phyloP scores from a whole-genome alignment of 2,113 vertebrate genomes.

The Gila orcuttii region DNA sequence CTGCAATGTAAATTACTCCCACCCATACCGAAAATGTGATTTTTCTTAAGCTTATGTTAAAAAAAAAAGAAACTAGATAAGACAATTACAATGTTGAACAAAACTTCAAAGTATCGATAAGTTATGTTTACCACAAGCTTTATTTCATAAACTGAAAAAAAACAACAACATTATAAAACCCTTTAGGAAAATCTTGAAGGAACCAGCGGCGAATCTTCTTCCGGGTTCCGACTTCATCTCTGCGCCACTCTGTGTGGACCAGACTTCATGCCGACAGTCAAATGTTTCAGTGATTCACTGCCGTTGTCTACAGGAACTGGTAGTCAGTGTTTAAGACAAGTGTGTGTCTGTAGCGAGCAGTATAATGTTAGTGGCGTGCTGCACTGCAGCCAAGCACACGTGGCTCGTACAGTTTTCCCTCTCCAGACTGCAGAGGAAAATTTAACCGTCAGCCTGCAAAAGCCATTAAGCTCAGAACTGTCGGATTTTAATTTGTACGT shows the following conservation, averaged over 20 bases:
- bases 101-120: too few relatives aligned
- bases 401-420: constrained; percentile 44
- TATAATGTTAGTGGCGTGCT: constrained; percentile 49
- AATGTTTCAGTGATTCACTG: constrained; percentile 18
- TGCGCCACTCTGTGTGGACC: background rate
- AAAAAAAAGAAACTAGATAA: too few relatives aligned
- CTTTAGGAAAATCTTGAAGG: too few relatives aligned
- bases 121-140: too few relatives aligned
- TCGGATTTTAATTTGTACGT: constrained; percentile 65
- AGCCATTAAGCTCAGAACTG: constrained; percentile 70
- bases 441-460: constrained; percentile 69
- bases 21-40: too few relatives aligned
- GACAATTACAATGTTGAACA: too few relatives aligned
- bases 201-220: background rate
- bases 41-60: too few relatives aligned
- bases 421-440: constrained; percentile 62
- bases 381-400: constrained; percentile 46
- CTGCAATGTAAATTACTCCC: too few relatives aligned
- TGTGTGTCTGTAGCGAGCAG: constrained; percentile 44
- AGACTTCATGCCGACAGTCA: constrained; percentile 27
- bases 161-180: too few relatives aligned
- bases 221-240: too few relatives aligned
- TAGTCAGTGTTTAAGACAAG: constrained; percentile 51
- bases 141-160: too few relatives aligned
- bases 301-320: constrained; percentile 44